Conservation (phyloP, 2,797 vertebrate genomes). For the Alauda arvensis region DNA sequence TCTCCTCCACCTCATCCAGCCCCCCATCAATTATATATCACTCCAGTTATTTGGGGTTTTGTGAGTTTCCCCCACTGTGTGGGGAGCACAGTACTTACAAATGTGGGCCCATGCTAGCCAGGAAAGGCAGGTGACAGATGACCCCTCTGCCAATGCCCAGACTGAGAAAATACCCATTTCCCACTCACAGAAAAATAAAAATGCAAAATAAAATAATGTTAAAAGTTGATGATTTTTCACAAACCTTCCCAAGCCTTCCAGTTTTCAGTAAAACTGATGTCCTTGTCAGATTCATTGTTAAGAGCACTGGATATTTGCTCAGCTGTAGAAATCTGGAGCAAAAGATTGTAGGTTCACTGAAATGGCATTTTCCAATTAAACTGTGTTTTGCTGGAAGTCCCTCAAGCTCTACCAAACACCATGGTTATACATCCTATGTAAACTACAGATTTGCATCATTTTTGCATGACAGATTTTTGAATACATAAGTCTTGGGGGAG, state of each 20-base stretch:
- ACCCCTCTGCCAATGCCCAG: neutral
- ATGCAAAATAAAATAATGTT: neutral
- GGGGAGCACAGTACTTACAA: neutral
- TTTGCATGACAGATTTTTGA: neutral
- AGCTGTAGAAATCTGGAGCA: constrained; percentile 9
- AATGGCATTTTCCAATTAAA: constrained; percentile 25
- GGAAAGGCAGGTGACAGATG: neutral
- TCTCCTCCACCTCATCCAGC: neutral
- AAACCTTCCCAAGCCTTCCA: neutral
- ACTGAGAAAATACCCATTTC: neutral
- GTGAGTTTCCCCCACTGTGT: neutral
- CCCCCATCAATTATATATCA: neutral
- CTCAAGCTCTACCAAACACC: neutral
- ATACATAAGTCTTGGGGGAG: neutral
- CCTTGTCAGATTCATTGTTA: neutral
- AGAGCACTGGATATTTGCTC: constrained; percentile 5
- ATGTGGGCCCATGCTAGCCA: neutral
- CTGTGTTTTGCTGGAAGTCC: constrained; percentile 11
- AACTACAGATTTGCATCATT: constrained; percentile 8
- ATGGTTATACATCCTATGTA: neutral
- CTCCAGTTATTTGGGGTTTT: neutral
- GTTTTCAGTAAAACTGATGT: neutral
- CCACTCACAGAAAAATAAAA: neutral
- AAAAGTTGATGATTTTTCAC: neutral
- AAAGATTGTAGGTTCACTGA: neutral